These are phyloP conservation scores for Lochmaea crataegi DNA, from an alignment of 2,888 invertebrate genomes.

Conservation along the genomic window DNA sequence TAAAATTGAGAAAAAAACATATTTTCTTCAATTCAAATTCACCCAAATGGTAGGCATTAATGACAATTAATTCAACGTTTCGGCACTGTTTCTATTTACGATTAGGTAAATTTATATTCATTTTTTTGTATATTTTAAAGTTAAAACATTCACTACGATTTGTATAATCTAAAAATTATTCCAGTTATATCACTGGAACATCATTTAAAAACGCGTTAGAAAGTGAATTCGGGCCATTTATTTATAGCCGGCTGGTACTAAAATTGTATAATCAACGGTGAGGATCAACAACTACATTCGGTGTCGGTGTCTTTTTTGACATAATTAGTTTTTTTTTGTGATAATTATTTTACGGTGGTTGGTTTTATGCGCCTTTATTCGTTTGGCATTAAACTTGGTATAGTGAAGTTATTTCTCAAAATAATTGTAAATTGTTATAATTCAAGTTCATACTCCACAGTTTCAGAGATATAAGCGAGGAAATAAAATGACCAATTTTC, in stretches of 20 bases:
- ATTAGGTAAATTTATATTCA: neutral
- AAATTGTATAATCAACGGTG: neutral
- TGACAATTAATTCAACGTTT: neutral
- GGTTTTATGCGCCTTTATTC: neutral
- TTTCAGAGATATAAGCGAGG: too few species aligned
- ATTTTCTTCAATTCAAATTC: too few species aligned
- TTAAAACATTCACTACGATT: neutral
- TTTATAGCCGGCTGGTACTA: neutral
- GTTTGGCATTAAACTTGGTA: too few species aligned
- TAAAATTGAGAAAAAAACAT: neutral
- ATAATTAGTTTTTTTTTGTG: conserved; percentile 2
- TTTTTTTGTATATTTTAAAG: neutral
- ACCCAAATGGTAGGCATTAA: too few species aligned
- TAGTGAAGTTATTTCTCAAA: too few species aligned
- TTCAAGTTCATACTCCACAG: too few species aligned
- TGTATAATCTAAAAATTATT: neutral
- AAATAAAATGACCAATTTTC: too few species aligned
- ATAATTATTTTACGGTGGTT: conserved; percentile 3
- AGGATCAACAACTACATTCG: neutral
- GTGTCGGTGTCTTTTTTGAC: neutral
- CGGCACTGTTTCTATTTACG: neutral
- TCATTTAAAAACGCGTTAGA: neutral
- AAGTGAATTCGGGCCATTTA: neutral
- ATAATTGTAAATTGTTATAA: too few species aligned
- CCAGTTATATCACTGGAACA: neutral